Percentiles rank a stretch among this genome's conserved stretches.
Evolutionary conservation across 1,140 invertebrate genomes (phyloP).

Genomic region (Episyrphus balteatus): DNA sequence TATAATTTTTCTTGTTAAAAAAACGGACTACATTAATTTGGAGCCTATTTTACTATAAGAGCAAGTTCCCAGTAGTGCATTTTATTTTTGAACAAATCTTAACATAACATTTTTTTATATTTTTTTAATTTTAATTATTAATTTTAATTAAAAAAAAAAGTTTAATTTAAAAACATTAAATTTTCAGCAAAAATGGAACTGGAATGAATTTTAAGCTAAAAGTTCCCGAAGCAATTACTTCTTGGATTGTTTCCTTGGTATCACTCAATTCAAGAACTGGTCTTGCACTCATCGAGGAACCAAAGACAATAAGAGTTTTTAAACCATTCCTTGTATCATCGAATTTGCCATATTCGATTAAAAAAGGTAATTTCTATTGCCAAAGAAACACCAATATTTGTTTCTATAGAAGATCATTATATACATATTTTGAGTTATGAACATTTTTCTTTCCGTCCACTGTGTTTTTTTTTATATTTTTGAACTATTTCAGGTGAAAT

Average conservation of each 20-base stretch:
- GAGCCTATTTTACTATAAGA: no score
- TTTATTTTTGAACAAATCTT: no score
- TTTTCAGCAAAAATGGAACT: no score
- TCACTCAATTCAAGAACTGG: conserved; percentile 74
- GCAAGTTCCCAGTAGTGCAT: no score
- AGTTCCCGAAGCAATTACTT: conserved; percentile 83
- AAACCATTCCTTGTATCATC: conserved; percentile 79
- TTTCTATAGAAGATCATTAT: neutral
- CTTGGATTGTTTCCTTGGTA: conserved; percentile 87
- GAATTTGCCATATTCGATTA: conserved; percentile 71
- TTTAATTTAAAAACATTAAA: no score
- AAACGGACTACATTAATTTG: no score
- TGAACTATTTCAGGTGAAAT: conserved; percentile 17
- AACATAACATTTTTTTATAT: no score
- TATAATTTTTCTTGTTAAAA: no score
- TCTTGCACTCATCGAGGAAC: conserved; percentile 62
- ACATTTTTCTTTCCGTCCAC: no score
- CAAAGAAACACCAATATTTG: neutral
- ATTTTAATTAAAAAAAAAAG: no score
- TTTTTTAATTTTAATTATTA: no score
- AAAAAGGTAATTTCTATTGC: conserved; percentile 48
- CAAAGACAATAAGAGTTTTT: conserved; percentile 71
- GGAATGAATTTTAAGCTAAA: conserved; percentile 3
- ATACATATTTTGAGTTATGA: neutral
- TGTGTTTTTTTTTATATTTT: no score